Conservation (phyloP, 2,888 invertebrate species). For the Rhimphoctona megacephalus region DNA sequence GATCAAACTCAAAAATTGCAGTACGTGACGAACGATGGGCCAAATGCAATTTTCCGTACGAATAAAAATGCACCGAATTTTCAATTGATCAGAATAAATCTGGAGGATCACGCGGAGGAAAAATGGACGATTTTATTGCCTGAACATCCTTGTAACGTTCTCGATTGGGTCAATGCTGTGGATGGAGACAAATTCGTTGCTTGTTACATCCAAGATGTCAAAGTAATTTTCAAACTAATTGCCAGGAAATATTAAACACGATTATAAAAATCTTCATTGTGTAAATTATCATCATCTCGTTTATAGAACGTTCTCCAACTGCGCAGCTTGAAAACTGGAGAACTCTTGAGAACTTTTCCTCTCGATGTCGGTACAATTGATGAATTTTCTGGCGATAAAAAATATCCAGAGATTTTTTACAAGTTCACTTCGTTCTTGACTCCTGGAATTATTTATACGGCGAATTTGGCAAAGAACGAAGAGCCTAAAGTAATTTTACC, state of each 20-base stretch:
- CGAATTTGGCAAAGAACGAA: slow-evolving; percentile 90
- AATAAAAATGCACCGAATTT: slow-evolving; percentile 98
- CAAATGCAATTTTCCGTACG: slow-evolving; percentile 94
- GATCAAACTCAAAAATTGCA: slow-evolving; percentile 84
- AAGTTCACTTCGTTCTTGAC: slow-evolving; percentile 97
- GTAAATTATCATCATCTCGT: neutral
- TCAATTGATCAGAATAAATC: slow-evolving; percentile 93
- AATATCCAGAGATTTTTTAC: slow-evolving; percentile 96
- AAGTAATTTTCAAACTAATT: slow-evolving; percentile 86
- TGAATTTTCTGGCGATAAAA: slow-evolving; percentile 94
- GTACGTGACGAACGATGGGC: slow-evolving; percentile 96
- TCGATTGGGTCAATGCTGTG: slow-evolving; percentile 95
- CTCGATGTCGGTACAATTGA: slow-evolving; percentile 95
- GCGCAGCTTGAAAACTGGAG: slow-evolving; percentile 90
- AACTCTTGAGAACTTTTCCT: slow-evolving; percentile 90
- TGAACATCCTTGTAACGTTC: slow-evolving; percentile 94
- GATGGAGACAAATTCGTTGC: slow-evolving; percentile 94
- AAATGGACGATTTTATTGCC: slow-evolving; percentile 94
- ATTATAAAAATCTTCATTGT: neutral
- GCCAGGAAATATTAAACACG: neutral
- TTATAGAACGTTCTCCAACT: slow-evolving; percentile 93
- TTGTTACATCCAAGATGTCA: slow-evolving; percentile 97
- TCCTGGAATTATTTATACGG: slow-evolving; percentile 94
- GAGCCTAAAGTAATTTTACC: slow-evolving; percentile 79
- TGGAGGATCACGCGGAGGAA: slow-evolving; percentile 89